Base-by-base conservation (phyloP, 1,140 invertebrate genomes). In the Batillaria attramentaria region DNA sequence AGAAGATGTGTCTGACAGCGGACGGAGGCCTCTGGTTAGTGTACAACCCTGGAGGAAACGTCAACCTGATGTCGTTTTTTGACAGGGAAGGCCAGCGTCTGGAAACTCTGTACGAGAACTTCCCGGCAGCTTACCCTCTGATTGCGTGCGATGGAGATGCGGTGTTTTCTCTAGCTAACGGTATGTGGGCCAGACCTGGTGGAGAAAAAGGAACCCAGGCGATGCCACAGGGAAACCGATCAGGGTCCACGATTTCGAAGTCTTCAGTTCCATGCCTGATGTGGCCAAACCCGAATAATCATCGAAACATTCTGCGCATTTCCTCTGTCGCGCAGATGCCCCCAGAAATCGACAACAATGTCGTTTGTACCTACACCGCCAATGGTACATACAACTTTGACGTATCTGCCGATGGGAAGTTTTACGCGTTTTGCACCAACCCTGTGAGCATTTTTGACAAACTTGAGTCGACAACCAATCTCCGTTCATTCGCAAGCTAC, bases 41-140 rank as follows among this genome's bases (percentile, higher is more conserved):
- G n/a, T 70, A 46, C 68, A 70, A 70, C 41, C 68, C 68, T 5
- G 68, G 68, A 3, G 68, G 68, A 39, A 70, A 46, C 42, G 68
- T 70, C 6, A 4, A 39, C 24, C 42, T 70, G 20, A 46, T 70
- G 13, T 39, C 37, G 8, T 31, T 70, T 4, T 70, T 70, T 20
- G 68, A 70, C n/a, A 42, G 50, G 16, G 68, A 70, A 20, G 68
- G 68, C 31, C 39, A 70, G 1, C 3, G 24, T 10, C n/a, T 24
- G 41, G 68, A 70, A 31, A 4, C 50, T 3, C 68, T n/a, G n/a
- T 28, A 18, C 10, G 68, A 70, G 42, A 46, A 70, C 68, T 20
- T 70, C 41, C 62, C 68, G 39, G 4, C n/a, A 16, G 43, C 68
- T 13, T 31, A 24, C n/a, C n/a, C n/a, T 1, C 35, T 70, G 41